phyloP scores from a whole-genome alignment of 2,888 invertebrate species.

The Pomacea canaliculata region DNA sequence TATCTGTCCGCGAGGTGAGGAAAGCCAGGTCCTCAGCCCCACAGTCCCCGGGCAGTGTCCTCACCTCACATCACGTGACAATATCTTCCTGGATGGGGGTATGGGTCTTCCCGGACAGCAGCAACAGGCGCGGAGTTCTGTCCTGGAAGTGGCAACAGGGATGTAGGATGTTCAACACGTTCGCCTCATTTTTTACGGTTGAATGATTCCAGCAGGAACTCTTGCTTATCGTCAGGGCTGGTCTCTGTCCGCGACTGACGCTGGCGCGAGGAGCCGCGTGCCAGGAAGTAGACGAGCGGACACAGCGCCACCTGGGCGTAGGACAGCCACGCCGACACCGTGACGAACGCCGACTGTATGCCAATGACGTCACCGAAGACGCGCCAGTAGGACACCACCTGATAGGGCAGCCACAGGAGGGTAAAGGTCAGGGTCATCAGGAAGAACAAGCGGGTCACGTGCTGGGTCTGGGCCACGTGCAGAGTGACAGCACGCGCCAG shows the following conservation, averaged over 20 bases:
- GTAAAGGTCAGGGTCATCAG: constrained; percentile 50
- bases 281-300: constrained; percentile 53
- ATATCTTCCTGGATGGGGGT: too few species aligned
- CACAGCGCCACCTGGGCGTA: constrained; percentile 57
- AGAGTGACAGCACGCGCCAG: constrained; percentile 55
- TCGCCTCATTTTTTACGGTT: constrained; percentile 26
- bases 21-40: too few species aligned
- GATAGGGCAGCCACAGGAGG: constrained; percentile 56
- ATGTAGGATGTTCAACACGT: too few species aligned
- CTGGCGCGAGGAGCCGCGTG: constrained; percentile 26
- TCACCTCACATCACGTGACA: too few species aligned
- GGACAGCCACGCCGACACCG: constrained; percentile 55
- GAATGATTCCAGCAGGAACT: constrained; percentile 35
- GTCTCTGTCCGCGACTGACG: constrained; percentile 25
- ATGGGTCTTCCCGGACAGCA: too few species aligned
- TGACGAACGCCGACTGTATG: constrained; percentile 42
- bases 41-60: too few species aligned
- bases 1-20: too few species aligned
- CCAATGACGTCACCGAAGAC: constrained; percentile 43
- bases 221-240: constrained; percentile 33
- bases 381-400: constrained; percentile 52
- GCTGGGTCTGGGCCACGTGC: constrained; percentile 56
- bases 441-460: constrained; percentile 58
- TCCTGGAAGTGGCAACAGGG: too few species aligned
- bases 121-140: too few species aligned